These are phyloP conservation scores for Falcunculus frontatus DNA, from an alignment of 2,113 vertebrate genomes.

Conservation along the genomic window DNA sequence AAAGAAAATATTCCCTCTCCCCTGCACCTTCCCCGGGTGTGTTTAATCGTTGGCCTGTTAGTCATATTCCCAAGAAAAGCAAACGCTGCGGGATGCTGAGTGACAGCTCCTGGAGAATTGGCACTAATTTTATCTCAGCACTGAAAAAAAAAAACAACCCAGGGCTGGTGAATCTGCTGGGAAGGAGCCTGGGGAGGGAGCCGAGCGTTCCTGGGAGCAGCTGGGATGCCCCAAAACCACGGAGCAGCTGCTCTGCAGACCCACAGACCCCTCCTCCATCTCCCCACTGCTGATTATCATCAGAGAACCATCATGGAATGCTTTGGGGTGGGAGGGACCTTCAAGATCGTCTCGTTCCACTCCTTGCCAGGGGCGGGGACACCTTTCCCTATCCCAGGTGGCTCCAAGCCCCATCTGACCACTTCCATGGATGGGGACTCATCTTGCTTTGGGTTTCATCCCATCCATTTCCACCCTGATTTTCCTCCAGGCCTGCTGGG, in stretches of 20 bases:
- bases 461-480: not conserved
- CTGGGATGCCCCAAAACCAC: not conserved
- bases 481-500: not conserved
- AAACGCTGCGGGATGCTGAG: not conserved
- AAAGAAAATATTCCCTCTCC: not conserved
- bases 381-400: not conserved
- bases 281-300: not conserved
- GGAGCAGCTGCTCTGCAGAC: not conserved
- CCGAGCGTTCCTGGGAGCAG: rapidly evolving
- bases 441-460: not conserved
- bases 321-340: not conserved
- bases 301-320: not conserved
- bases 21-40: not conserved
- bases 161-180: not conserved
- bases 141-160: not conserved
- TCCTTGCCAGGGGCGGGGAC: no score
- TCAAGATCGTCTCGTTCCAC: not conserved
- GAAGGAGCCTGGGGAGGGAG: not conserved
- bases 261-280: not conserved
- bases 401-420: not conserved
- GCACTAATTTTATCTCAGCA: not conserved
- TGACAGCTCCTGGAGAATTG: not conserved
- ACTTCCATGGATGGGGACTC: not conserved
- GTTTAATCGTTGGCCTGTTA: not conserved
- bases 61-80: constrained; percentile 10